Percentiles rank a stretch among this genome's conserved stretches.
These are phyloP conservation scores for Zootoca vivipara DNA, from an alignment of 2,113 vertebrate genomes.

Conservation along the genomic window DNA sequence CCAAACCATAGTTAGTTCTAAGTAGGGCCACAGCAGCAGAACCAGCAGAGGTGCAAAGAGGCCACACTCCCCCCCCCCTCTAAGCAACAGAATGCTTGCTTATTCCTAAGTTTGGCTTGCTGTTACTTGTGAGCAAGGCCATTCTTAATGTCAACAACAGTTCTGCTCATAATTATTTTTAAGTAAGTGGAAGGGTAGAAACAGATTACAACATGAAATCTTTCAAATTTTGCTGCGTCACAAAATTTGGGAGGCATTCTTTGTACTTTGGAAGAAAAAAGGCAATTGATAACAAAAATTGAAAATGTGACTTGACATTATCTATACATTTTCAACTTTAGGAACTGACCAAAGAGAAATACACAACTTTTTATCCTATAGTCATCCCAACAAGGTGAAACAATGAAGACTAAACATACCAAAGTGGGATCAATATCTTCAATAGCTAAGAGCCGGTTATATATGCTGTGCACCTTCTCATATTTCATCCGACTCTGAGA, in stretches of 20 bases:
- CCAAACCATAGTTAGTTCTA: too few species aligned
- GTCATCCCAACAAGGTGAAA: constrained; percentile 13
- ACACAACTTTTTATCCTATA: neutral
- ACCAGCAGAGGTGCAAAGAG: too few species aligned
- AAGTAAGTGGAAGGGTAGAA: neutral
- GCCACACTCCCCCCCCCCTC: too few species aligned
- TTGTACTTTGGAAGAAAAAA: neutral
- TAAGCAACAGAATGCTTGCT: neutral
- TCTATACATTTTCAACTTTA: neutral
- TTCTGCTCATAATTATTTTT: neutral
- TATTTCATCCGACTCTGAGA: constrained; percentile 97
- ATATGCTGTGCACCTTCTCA: constrained; percentile 98
- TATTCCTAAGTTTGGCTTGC: too few species aligned
- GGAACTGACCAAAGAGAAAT: neutral
- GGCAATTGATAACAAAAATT: neutral
- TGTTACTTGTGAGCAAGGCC: too few species aligned
- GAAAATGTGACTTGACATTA: neutral
- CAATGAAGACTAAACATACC: constrained; percentile 73
- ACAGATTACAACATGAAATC: neutral
- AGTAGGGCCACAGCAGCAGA: too few species aligned
- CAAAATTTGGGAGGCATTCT: accelerated
- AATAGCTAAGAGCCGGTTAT: constrained; percentile 93
- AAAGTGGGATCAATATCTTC: constrained; percentile 98
- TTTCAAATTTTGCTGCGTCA: neutral
- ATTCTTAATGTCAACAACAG: neutral